Conservation (phyloP, 2,113 vertebrate genomes). For the Rhipidura dahli region DNA sequence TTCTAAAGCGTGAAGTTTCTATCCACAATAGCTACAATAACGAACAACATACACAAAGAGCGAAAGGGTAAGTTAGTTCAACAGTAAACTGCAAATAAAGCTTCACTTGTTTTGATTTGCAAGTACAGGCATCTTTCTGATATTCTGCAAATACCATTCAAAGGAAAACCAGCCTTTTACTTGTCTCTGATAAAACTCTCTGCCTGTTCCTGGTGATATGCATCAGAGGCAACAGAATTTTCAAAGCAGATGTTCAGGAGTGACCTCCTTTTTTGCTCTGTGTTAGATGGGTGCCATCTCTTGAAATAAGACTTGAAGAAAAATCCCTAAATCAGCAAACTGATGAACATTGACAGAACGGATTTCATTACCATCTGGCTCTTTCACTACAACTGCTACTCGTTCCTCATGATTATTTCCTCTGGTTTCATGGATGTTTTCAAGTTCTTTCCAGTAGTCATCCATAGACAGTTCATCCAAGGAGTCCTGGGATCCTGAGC, state of each 20-base stretch:
- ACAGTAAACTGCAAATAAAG: slow-evolving; percentile 7
- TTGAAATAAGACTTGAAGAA: neutral
- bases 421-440: slow-evolving; percentile 84
- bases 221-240: neutral
- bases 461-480: slow-evolving; percentile 89
- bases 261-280: neutral
- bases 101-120: neutral
- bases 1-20: slow-evolving; percentile 6
- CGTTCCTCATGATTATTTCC: slow-evolving; percentile 75
- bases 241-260: neutral
- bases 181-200: neutral
- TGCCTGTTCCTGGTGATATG: neutral
- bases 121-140: neutral
- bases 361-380: slow-evolving; percentile 84
- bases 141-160: neutral
- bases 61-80: slow-evolving; percentile 13
- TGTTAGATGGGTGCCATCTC: neutral
- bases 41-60: neutral
- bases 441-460: slow-evolving; percentile 91
- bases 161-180: neutral
- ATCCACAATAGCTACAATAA: slow-evolving; percentile 39
- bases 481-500: slow-evolving; percentile 88
- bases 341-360: neutral
- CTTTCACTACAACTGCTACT: slow-evolving; percentile 84
- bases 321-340: neutral